Percentiles rank a stretch among this genome's conserved stretches.
These are phyloP conservation scores for Empidonax traillii DNA, from an alignment of 2,113 vertebrate genomes.

Conservation along the genomic window DNA sequence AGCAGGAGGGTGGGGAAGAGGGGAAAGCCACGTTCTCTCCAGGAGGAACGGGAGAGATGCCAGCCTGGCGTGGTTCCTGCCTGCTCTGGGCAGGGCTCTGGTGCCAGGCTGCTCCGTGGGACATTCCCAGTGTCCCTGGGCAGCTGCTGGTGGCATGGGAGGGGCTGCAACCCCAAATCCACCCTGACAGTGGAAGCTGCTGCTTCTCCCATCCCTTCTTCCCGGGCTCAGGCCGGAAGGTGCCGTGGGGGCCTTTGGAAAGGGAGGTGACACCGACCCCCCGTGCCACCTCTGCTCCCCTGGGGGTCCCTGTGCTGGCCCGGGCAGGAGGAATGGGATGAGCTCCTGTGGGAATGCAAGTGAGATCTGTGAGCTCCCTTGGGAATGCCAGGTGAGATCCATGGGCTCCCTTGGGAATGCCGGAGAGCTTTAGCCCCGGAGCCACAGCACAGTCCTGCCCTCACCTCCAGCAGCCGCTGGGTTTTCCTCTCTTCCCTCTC, in stretches of 20 bases:
- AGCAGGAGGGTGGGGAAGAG: neutral
- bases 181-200: neutral
- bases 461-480: no score
- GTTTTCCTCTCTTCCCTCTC: no score
- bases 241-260: neutral
- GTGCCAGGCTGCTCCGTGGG: neutral
- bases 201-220: neutral
- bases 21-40: neutral
- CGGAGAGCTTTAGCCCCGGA: neutral
- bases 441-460: neutral
- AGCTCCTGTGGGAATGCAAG: neutral
- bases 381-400: neutral
- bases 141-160: neutral
- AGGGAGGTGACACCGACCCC: neutral
- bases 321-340: neutral
- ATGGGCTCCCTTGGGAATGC: neutral
- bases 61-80: rapidly evolving
- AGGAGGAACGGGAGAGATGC: rapidly evolving
- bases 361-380: neutral
- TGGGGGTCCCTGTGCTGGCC: neutral
- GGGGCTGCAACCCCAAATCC: neutral
- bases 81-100: rapidly evolving
- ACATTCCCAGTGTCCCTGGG: neutral
- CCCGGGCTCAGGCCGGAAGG: neutral
- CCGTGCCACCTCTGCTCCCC: neutral